These are phyloP conservation scores for Leptinotarsa rubiginosa DNA, from an alignment of 2,888 invertebrate genomes.

Conservation along the genomic window DNA sequence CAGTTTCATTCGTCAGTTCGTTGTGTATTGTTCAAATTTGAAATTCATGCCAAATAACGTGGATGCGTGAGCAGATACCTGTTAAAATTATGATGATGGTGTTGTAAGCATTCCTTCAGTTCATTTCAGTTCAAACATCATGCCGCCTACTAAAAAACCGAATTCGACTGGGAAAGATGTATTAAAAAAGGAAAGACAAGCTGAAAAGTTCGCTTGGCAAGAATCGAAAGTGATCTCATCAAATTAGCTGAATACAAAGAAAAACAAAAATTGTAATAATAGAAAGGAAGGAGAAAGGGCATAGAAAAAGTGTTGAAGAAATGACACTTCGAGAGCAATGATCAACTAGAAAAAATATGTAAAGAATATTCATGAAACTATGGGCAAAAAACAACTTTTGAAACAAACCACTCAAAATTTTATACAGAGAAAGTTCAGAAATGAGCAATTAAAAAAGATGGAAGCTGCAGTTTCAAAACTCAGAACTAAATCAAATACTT, in stretches of 20 bases:
- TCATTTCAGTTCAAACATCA: too few relatives aligned
- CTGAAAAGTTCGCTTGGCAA: neutral
- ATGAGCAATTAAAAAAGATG: neutral
- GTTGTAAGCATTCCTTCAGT: too few relatives aligned
- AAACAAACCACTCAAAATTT: neutral
- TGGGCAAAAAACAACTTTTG: neutral
- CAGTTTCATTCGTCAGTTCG: too few relatives aligned
- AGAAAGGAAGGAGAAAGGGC: neutral
- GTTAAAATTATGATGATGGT: too few relatives aligned
- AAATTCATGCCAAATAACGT: too few relatives aligned
- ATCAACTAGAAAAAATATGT: neutral
- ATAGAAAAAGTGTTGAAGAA: neutral
- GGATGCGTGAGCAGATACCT: too few relatives aligned
- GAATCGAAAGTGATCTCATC: neutral
- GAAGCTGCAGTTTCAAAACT: neutral
- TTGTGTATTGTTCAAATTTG: too few relatives aligned
- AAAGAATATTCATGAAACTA: neutral
- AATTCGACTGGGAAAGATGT: too few relatives aligned
- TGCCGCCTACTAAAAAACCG: too few relatives aligned
- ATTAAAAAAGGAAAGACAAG: too few relatives aligned
- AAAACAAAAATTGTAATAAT: neutral
- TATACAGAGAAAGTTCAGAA: neutral
- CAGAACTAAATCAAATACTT: neutral
- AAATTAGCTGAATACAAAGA: neutral
- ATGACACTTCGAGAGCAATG: neutral